Evolutionary conservation across 2,888 invertebrate genomes (phyloP), one percentile per base, ranked within the genome.

Genomic region (Eretmocerus hayati): DNA sequence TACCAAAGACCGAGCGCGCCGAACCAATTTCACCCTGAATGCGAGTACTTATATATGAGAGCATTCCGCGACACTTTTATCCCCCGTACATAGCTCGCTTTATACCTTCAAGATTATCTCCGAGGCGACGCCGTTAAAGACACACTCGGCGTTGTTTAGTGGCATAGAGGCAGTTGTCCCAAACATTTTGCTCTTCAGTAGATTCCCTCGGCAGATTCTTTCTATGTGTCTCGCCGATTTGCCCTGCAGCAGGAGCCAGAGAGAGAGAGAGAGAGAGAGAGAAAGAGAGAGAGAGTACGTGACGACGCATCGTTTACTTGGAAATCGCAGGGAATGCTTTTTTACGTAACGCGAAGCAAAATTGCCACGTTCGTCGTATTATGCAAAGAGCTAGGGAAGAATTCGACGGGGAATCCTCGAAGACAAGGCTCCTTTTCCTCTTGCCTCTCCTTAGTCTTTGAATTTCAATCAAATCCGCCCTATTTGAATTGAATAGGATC

Each of bases 61-160:
- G n/a, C n/a, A n/a, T 20, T 20, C 30, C 20, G n/a, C 37, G 23
- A 15, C n/a, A 8, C 15, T 13, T 22, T 11, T 21, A 23, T 41
- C 8, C 19, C 11, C 15, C 23, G 18, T 16, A 6, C 31, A 13
- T 35, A 22, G 32, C 38, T 23, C 32, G 15, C 18, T n/a, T 20
- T 20, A 5, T 30, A 8, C 26, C 26, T 38, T 19, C 19, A 16
- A 35, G 41, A 48, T 52, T 52, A 48, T 52, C 48, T 41, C 47
- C 30, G 39, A n/a, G 33, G 20, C 31, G 30, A 37, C 20, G 35
- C 30, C 23, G 23, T 39, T 46, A 47, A 43, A 47, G 44, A 19
- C 37, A 21, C 37, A 41, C 36, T 46, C 33, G n/a, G 19, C 36
- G 30, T 47, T 47, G 50, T 47, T 47, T 47, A 43, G 41, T 5